A percentile compares a stretch with the other conserved stretches of the same genome.
These are phyloP conservation scores for Leptestheria dahalacensis DNA, from an alignment of 1,140 invertebrate species.

Conservation along the genomic window DNA sequence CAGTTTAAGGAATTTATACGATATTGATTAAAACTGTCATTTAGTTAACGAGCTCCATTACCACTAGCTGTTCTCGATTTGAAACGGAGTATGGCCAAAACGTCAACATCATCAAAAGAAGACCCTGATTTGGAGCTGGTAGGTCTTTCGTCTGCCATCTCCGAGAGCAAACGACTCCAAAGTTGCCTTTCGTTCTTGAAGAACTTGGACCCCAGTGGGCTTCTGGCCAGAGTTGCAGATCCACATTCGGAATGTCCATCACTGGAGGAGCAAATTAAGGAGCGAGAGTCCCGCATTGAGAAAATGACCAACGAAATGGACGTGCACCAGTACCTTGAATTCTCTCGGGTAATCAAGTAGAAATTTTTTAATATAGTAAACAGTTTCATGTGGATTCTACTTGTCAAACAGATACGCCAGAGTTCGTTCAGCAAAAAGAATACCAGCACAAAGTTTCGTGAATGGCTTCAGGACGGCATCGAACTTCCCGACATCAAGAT, in stretches of 20 bases:
- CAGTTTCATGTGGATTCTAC: not conserved
- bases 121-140: not conserved
- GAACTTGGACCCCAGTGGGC: constrained; percentile 3
- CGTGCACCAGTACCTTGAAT: constrained; percentile 9
- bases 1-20: not conserved
- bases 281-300: constrained; percentile 6
- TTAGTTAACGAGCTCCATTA: no score
- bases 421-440: constrained; percentile 31
- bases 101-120: not conserved
- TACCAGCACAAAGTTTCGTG: constrained; percentile 36
- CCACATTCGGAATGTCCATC: not conserved
- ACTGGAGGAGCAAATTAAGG: constrained; percentile 1
- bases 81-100: not conserved
- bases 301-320: constrained; percentile 5
- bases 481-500: constrained; percentile 33
- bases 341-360: not conserved
- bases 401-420: constrained; percentile 32
- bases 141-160: not conserved
- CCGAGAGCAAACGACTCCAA: not conserved
- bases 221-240: constrained; percentile 5
- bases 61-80: constrained; percentile 5
- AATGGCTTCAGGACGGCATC: constrained; percentile 33
- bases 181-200: constrained; percentile 6
- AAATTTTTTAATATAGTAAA: not conserved
- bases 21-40: no score